Conservation (phyloP, 2,888 invertebrate species). For the Diadegma fenestrale region DNA sequence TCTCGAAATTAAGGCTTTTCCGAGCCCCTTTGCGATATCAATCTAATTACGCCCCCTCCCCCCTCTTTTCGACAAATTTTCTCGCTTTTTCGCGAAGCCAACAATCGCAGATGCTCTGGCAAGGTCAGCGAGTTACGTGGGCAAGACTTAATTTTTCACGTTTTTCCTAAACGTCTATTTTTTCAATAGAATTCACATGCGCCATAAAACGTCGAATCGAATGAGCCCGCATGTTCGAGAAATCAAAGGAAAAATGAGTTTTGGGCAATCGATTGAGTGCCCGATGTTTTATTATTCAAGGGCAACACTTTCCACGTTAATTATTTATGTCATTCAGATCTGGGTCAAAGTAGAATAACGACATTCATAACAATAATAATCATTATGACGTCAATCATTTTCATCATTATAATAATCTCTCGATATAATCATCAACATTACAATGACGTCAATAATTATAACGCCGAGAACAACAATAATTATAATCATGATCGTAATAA, state of each 20-base stretch:
- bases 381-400: background rate
- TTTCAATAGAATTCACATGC: background rate
- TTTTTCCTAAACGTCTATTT: background rate
- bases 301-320: background rate
- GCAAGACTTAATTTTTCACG: slow-evolving; percentile 7
- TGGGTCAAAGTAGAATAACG: slow-evolving; percentile 27
- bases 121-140: slow-evolving; percentile 15
- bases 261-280: slow-evolving; percentile 18
- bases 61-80: background rate
- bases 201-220: background rate
- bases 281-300: slow-evolving; percentile 17
- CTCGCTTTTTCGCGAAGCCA: slow-evolving; percentile 9
- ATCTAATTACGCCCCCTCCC: background rate
- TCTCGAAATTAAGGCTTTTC: too few relatives aligned
- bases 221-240: background rate
- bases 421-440: background rate
- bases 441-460: background rate
- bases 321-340: slow-evolving; percentile 27
- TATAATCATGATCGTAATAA: background rate
- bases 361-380: background rate
- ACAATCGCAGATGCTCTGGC: slow-evolving; percentile 14
- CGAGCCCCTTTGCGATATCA: background rate
- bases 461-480: background rate
- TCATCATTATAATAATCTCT: background rate
- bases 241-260: background rate